These are phyloP conservation scores for Aegotheles bennettii DNA, from an alignment of 2,113 vertebrate genomes.

Conservation along the genomic window DNA sequence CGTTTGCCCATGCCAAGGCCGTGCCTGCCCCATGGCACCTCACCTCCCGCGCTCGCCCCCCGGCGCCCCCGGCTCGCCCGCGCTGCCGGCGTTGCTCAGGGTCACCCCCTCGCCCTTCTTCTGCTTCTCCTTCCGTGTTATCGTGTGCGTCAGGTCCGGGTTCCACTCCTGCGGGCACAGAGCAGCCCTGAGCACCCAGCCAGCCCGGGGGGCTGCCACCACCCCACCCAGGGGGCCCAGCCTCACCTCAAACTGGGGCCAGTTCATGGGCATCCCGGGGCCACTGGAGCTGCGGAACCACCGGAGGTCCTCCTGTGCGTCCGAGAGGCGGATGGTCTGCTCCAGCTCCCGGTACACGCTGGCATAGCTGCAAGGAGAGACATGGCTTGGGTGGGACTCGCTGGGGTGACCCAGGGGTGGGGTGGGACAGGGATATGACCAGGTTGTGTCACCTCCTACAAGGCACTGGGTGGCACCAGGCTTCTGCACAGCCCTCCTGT, in stretches of 20 bases:
- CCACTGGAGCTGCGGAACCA: conserved; percentile 97
- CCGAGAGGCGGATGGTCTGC: conserved; percentile 86
- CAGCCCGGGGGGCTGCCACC: rapidly evolving
- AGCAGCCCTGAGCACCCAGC: not conserved
- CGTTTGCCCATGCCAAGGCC: rapidly evolving
- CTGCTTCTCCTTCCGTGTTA: conserved; percentile 90
- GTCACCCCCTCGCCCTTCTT: conserved; percentile 87
- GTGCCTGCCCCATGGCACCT: not conserved
- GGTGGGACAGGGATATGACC: not conserved
- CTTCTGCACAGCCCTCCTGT: rapidly evolving
- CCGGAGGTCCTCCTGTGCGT: conserved; percentile 95
- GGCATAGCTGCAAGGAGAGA: conserved; percentile 77
- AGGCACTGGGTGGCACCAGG: not conserved
- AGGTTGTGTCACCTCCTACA: not conserved
- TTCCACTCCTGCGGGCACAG: conserved; percentile 87
- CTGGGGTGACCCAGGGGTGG: rapidly evolving
- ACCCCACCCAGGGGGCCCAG: rapidly evolving
- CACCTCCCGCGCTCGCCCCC: conserved; percentile 91
- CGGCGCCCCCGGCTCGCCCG: conserved; percentile 82
- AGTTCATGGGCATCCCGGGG: conserved; percentile 96
- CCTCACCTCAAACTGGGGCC: conserved; percentile 95
- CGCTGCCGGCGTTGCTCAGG: conserved; percentile 78
- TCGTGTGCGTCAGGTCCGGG: conserved; percentile 85
- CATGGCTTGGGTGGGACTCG: rapidly evolving
- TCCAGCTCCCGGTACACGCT: conserved; percentile 93